A percentile compares a stretch with the other conserved stretches of the same genome.
These are phyloP conservation scores for Eilema griseolum DNA, from an alignment of 2,888 invertebrate genomes.

Conservation along the genomic window DNA sequence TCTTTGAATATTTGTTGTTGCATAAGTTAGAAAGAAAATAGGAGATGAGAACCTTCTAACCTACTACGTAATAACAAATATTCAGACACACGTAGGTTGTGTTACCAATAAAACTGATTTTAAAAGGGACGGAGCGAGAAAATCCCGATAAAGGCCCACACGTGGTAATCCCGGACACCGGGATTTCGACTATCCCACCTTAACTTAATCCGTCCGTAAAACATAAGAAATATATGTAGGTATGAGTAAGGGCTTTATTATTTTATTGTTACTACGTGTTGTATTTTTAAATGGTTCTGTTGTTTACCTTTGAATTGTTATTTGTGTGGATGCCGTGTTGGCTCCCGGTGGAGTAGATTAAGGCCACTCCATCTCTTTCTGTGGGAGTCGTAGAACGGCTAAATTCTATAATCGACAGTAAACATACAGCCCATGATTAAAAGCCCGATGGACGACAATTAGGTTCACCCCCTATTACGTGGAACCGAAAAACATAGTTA, in stretches of 20 bases:
- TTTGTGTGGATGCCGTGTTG: no score
- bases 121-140: conserved; percentile 61
- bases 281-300: neutral
- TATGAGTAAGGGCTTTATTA: neutral
- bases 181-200: conserved; percentile 72
- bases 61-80: conserved; percentile 32
- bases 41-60: no score
- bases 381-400: no score
- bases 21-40: no score
- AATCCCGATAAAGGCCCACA: conserved; percentile 73
- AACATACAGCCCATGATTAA: no score
- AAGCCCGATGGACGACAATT: no score
- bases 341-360: no score
- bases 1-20: no score
- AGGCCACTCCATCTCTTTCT: no score
- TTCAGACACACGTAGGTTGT: conserved; percentile 37
- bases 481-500: no score
- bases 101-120: conserved; percentile 54
- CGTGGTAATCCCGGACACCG: conserved; percentile 69
- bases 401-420: no score
- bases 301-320: neutral
- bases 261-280: conserved; percentile 4
- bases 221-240: conserved; percentile 39
- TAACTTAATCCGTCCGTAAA: conserved; percentile 70
- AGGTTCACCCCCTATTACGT: no score